Evolutionary conservation across 2,113 vertebrate species (phyloP), one percentile per base, ranked within the genome.

Genomic region (Zosterops lateralis): DNA sequence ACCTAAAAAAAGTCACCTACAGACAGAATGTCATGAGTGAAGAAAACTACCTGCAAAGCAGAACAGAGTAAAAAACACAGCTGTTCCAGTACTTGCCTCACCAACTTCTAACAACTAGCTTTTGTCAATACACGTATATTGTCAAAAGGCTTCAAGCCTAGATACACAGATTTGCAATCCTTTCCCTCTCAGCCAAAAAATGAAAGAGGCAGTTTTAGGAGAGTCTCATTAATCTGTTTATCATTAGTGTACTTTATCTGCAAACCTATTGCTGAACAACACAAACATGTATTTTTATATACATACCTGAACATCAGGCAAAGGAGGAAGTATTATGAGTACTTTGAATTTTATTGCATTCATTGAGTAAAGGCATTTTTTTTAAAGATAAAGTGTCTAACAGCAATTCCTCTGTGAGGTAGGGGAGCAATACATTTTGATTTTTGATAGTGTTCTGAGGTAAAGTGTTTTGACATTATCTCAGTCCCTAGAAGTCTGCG

Each of bases 91-190:
- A 58, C 32, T 64, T 60, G n/a, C 9, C 40, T 48, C 31, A 72
- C 13, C 17, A 81, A 57, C 31, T 68, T 40, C 6, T 29, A 87
- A 54, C 8, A 70, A 24, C 19, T 0, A 9, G 7, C 5, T 75
- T 81, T n/a, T 56, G 34, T 31, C 32, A 58, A 64, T 12, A 65
- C 2, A 31, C 2, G 7, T 1, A 1, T n/a, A 38, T 2, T 31
- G 31, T 25, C n/a, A 66, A 73, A 87, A 74, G 19, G 19, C 20
- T 71, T 78, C 24, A 67, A 73, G 54, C 36, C n/a, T 65, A 42
- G 50, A 45, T 13, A 45, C 16, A 26, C 2, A 57, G 38, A 42
- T 17, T 21, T 42, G 15, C 9, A 65, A 65, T 10, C 4, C 4
- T 31, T 68, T 44, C 25, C 11, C 31, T 8, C 31, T 11, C 16